Evolutionary conservation across 2,888 invertebrate species (phyloP).

Genomic region (Noctua janthe): DNA sequence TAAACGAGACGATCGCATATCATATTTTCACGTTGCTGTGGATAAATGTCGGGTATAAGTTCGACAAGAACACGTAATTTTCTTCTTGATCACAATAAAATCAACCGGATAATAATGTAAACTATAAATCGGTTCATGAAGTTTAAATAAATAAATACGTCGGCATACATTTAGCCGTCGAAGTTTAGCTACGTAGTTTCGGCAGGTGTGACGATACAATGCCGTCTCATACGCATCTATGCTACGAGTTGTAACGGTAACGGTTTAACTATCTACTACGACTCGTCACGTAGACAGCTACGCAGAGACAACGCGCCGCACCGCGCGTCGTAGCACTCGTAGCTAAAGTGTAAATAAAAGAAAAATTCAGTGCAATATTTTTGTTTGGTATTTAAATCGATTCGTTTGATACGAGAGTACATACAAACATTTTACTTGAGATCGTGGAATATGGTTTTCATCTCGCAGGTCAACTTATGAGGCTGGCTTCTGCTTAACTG

Average conservation of each 20-base stretch:
- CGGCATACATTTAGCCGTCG: background rate
- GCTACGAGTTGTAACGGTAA: conserved; percentile 8
- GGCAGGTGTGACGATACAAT: background rate
- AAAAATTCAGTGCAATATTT: background rate
- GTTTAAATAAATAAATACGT: background rate
- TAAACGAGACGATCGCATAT: background rate
- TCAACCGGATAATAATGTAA: background rate
- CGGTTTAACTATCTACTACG: conserved; percentile 9
- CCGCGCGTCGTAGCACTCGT: conserved; percentile 36
- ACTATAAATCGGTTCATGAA: background rate
- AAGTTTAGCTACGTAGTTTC: background rate
- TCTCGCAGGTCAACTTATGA: no score
- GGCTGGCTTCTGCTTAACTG: no score
- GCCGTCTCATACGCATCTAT: background rate
- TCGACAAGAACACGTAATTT: background rate
- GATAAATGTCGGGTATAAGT: background rate
- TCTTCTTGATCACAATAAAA: background rate
- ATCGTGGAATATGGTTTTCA: background rate
- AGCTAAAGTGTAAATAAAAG: background rate
- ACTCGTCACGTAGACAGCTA: conserved; percentile 11
- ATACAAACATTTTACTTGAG: background rate
- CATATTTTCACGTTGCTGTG: background rate
- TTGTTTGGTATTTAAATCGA: background rate
- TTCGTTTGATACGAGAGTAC: background rate
- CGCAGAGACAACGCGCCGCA: background rate